Conservation (phyloP, 2,888 invertebrate genomes). For the Xanthorhoe spadicearia region DNA sequence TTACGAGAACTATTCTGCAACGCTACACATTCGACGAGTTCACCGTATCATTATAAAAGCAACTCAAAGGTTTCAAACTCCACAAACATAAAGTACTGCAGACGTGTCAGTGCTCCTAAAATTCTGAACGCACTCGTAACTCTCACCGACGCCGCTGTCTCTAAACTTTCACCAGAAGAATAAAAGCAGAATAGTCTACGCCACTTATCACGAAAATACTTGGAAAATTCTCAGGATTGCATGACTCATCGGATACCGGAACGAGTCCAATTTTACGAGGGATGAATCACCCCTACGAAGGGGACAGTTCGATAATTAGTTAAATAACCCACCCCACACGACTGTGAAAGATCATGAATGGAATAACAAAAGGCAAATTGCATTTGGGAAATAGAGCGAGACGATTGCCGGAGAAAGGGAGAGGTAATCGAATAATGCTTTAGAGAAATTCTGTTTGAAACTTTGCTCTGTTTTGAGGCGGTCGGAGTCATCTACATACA, state of each 20-base stretch:
- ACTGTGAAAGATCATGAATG: slow-evolving; percentile 48
- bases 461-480: slow-evolving; percentile 10
- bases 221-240: slow-evolving; percentile 35
- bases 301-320: slow-evolving; percentile 62
- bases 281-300: slow-evolving; percentile 52
- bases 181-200: slow-evolving; percentile 7
- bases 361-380: slow-evolving; percentile 43
- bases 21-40: neutral
- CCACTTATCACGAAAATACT: slow-evolving; percentile 11
- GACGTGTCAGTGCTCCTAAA: neutral
- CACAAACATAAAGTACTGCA: neutral
- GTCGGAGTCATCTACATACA: slow-evolving; percentile 11
- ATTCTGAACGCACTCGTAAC: neutral
- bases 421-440: slow-evolving; percentile 20
- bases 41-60: neutral
- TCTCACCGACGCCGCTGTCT: slow-evolving; percentile 5
- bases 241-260: slow-evolving; percentile 51
- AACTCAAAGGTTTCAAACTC: neutral
- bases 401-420: slow-evolving; percentile 29
- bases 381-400: slow-evolving; percentile 38
- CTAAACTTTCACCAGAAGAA: slow-evolving; percentile 4
- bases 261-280: slow-evolving; percentile 55
- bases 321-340: slow-evolving; percentile 51
- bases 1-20: neutral
- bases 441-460: slow-evolving; percentile 7